phyloP scores from a whole-genome alignment of 2,797 vertebrate genomes.

The Perodicticus potto region DNA sequence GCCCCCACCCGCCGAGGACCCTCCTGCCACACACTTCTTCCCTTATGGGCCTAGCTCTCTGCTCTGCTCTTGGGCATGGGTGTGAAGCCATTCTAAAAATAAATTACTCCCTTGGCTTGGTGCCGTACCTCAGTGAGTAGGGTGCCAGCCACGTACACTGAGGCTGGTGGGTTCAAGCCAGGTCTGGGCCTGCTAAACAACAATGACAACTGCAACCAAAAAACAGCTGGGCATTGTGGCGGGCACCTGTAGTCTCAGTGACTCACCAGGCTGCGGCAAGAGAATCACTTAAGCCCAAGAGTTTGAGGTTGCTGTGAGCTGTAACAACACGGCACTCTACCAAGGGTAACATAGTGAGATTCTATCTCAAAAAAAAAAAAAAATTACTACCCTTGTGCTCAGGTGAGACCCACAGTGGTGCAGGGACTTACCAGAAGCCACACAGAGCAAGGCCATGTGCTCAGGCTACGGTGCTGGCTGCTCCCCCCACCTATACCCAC shows the following conservation, averaged over 20 bases:
- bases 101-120: neutral
- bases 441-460: slow-evolving; percentile 11
- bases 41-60: neutral
- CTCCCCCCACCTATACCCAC: neutral
- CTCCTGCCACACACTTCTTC: neutral
- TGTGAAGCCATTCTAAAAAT: slow-evolving; percentile 34
- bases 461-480: neutral
- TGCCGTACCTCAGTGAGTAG: too few species aligned
- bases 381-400: neutral
- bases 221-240: too few species aligned
- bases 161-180: too few species aligned
- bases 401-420: slow-evolving; percentile 26
- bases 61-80: neutral
- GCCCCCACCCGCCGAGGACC: neutral
- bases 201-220: too few species aligned
- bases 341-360: too few species aligned
- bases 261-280: too few species aligned
- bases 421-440: slow-evolving; percentile 22
- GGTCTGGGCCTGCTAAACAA: too few species aligned
- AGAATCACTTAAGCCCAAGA: too few species aligned
- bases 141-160: too few species aligned
- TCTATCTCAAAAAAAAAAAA: neutral
- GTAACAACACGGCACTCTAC: too few species aligned
- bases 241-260: too few species aligned
- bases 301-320: too few species aligned